Evolutionary conservation across 1,140 invertebrate species (phyloP), one percentile per base, ranked within the genome.

Genomic region (Panagrolaimus sp.): DNA sequence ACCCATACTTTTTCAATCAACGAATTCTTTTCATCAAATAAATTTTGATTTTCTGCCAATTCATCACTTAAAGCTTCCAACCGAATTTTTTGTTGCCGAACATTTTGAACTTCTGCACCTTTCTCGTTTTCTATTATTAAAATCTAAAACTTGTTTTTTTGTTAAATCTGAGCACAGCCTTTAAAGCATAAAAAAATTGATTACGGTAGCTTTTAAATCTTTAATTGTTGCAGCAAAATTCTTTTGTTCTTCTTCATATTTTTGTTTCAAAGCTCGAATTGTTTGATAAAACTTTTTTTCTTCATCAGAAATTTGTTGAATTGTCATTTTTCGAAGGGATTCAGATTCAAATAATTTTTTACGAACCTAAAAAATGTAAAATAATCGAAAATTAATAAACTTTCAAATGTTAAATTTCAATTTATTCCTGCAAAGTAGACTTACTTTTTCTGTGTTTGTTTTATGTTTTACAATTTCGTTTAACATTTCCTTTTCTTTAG

Each of bases 301-400:
- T 24, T 21, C 28, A 21, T 21, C 52, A 6, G 52, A 21, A 58
- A 58, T 58, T 12, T 58, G 21, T 58, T 58, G 52, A 6, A 12
- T n/a, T 7, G 28, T 21, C 52, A 58, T 58, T 28, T 58, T 58
- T 58, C 28, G 52, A 58, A 21, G 52, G 17, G 52, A 58, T 58
- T 58, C 52, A n/a, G 52, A 58, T 17, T 58, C 52, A 26, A 58
- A 58, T 9, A 58, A 24, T 2, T 58, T 28, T 58, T 58, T 58
- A 21, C 52, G 52, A 14, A 58, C 10, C 52, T 58, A 8, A 58
- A 58, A 58, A 21, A 21, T 58, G 10, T 2, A 21, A 12, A 3
- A 21, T 0, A 52, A 1, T 0, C 9, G 26, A 52, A 21, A 15
- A 15, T 10, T 9, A 21, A 1, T 24, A 52, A 14, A 8, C 5